These are phyloP conservation scores for Drosophila micromelanica DNA, from an alignment of 1,140 invertebrate genomes.

Conservation along the genomic window DNA sequence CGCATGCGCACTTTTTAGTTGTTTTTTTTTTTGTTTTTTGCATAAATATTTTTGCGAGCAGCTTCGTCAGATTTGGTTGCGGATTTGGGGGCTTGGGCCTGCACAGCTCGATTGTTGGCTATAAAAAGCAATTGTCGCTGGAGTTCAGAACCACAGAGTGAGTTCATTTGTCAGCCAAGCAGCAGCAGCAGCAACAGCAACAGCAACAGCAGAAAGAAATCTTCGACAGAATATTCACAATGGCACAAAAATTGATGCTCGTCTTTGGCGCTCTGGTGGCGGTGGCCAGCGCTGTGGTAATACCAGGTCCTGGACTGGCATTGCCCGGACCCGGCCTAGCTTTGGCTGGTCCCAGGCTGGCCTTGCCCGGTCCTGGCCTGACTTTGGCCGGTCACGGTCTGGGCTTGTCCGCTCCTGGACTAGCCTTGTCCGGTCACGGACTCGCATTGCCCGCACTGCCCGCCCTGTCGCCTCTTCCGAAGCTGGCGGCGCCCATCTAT, in stretches of 20 bases:
- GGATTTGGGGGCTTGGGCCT: constrained; percentile 58
- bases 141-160: constrained; percentile 79
- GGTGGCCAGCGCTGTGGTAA: constrained; percentile 67
- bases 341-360: not conserved
- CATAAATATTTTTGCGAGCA: constrained; percentile 80
- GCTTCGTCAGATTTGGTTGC: constrained; percentile 53
- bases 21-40: constrained; percentile 64
- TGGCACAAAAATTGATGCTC: constrained; percentile 76
- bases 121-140: constrained; percentile 82
- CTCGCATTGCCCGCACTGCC: constrained; percentile 54
- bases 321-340: constrained; percentile 61
- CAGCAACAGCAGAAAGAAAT: constrained; percentile 21
- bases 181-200: constrained; percentile 28
- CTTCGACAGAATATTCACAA: constrained; percentile 17
- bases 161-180: constrained; percentile 81
- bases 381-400: constrained; percentile 12
- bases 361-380: constrained; percentile 58
- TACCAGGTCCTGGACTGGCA: constrained; percentile 67
- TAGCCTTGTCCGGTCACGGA: constrained; percentile 50
- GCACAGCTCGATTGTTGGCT: constrained; percentile 37
- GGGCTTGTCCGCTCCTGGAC: constrained; percentile 41
- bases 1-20: constrained; percentile 77
- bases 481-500: constrained; percentile 79
- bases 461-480: constrained; percentile 44
- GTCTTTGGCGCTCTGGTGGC: constrained; percentile 73